Percentiles rank a stretch among this genome's conserved stretches.
Evolutionary conservation across 1,140 invertebrate genomes (phyloP).

Genomic region (Tetragnatha versicolor): DNA sequence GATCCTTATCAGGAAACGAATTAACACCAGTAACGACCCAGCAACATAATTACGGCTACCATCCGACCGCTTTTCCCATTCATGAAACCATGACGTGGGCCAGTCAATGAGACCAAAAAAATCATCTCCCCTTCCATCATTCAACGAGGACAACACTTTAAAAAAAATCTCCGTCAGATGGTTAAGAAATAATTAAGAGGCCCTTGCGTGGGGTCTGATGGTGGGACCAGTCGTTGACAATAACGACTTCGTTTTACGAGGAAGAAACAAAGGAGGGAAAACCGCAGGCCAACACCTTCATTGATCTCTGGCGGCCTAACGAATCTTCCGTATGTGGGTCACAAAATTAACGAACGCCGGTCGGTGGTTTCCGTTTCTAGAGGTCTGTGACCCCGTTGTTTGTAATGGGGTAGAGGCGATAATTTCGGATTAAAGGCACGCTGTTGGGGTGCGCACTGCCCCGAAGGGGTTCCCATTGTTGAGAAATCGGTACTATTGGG

Average conservation of each 20-base stretch:
- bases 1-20: neutral
- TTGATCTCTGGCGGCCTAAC: conserved; percentile 13
- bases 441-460: neutral
- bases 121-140: no score
- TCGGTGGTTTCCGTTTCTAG: conserved; percentile 21
- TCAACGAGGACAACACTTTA: no score
- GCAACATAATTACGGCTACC: neutral
- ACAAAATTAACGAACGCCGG: conserved; percentile 36
- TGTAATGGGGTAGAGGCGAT: conserved; percentile 28
- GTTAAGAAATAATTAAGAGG: conserved; percentile 29
- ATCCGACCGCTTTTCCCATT: neutral
- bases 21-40: neutral
- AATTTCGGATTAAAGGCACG: neutral
- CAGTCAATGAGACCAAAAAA: no score
- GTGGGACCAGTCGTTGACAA: conserved; percentile 28
- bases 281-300: conserved; percentile 21
- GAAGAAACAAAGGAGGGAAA: neutral
- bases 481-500: neutral
- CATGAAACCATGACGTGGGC: neutral
- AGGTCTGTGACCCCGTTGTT: conserved; percentile 37
- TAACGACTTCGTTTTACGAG: neutral
- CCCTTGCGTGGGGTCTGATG: neutral
- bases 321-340: conserved; percentile 38
- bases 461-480: conserved; percentile 8
- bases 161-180: no score